Percentiles rank a stretch among this genome's conserved stretches.
phyloP scores from a whole-genome alignment of 2,888 invertebrate genomes.

The Temnothorax unifasciatus region DNA sequence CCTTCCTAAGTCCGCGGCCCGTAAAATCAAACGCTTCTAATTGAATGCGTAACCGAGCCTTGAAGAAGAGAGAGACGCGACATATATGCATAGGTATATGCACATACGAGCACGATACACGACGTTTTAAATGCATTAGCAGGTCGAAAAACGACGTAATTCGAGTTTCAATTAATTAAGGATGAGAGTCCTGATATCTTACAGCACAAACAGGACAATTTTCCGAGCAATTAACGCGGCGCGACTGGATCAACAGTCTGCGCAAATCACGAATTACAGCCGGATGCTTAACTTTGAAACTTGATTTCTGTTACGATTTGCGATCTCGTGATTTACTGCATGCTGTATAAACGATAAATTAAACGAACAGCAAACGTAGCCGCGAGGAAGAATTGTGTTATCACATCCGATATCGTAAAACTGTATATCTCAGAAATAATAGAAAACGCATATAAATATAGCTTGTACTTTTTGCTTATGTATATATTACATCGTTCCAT shows the following conservation, averaged over 20 bases:
- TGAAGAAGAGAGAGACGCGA: background rate
- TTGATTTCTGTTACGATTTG: conserved; percentile 1
- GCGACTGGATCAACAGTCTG: conserved; percentile 17
- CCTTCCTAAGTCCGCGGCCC: background rate
- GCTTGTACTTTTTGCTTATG: background rate
- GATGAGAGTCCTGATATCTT: conserved; percentile 4
- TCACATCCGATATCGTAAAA: background rate
- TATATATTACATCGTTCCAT: background rate
- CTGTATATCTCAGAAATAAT: no score
- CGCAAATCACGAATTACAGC: conserved; percentile 19
- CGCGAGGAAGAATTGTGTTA: background rate
- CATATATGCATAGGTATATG: background rate
- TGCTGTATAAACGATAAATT: background rate
- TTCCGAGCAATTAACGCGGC: conserved; percentile 30
- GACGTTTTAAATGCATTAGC: background rate
- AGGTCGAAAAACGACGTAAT: background rate
- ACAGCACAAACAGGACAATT: conserved; percentile 14
- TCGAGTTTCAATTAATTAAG: conserved; percentile 21
- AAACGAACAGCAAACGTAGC: background rate
- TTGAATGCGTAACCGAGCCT: conserved; percentile 20
- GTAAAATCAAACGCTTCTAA: conserved; percentile 19
- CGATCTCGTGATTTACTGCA: background rate
- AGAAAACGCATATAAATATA: background rate
- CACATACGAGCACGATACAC: background rate
- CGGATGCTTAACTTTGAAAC: background rate